A percentile compares a stretch with the other conserved stretches of the same genome.
Conservation (phyloP, 1,140 invertebrate genomes). For the Harlomillsia oculata region DNA sequence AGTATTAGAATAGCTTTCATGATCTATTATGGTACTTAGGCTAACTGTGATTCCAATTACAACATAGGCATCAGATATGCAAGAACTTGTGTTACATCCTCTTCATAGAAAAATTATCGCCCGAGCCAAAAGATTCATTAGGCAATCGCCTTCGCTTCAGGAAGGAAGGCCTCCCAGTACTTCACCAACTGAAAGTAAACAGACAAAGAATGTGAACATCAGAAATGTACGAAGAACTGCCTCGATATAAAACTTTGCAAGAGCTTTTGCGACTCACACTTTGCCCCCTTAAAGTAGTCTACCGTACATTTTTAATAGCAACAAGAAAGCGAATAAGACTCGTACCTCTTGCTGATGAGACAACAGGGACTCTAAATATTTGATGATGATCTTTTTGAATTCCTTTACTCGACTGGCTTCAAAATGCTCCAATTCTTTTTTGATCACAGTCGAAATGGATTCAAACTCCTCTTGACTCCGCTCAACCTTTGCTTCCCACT, state of each 20-base stretch:
- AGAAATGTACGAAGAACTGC: neutral
- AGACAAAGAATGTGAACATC: neutral
- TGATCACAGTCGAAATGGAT: conserved; percentile 89
- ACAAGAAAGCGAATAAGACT: conserved; percentile 4
- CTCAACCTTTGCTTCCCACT: conserved; percentile 94
- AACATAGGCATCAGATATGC: too few relatives aligned
- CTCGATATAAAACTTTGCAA: neutral
- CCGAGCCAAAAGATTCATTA: too few relatives aligned
- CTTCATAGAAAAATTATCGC: too few relatives aligned
- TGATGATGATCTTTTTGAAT: conserved; percentile 78
- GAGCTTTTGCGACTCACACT: too few relatives aligned
- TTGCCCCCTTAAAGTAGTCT: too few relatives aligned
- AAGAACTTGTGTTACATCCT: too few relatives aligned
- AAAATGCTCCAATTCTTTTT: conserved; percentile 88
- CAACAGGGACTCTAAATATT: conserved; percentile 88
- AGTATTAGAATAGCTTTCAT: too few relatives aligned
- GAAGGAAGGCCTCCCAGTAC: conserved; percentile 88
- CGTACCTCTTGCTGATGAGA: conserved; percentile 85
- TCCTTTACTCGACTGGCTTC: conserved; percentile 79
- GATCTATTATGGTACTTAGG: too few relatives aligned
- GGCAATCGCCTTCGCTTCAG: conserved; percentile 78
- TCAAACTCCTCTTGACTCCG: conserved; percentile 93
- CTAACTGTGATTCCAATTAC: too few relatives aligned
- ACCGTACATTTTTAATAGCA: neutral
- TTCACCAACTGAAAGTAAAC: conserved; percentile 65